phyloP scores from a whole-genome alignment of 2,113 vertebrate species.

The Macquaria ambigua region DNA sequence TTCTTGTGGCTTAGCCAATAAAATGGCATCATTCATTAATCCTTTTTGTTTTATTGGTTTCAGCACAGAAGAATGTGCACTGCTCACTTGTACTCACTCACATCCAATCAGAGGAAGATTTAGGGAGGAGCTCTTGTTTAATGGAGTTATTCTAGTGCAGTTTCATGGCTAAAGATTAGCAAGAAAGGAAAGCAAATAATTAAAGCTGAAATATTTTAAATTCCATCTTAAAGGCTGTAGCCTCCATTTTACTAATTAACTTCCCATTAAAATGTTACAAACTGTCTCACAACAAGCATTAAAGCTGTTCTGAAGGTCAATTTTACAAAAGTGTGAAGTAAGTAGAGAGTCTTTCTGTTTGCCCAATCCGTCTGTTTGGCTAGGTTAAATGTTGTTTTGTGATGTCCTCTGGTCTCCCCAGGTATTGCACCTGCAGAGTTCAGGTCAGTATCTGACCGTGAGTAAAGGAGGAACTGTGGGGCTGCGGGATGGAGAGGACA shows the following conservation, averaged over 20 bases:
- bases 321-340: background rate
- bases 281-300: constrained; percentile 8
- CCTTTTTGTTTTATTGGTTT: constrained; percentile 54
- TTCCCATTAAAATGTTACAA: constrained; percentile 3
- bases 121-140: constrained; percentile 24
- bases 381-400: constrained; percentile 2
- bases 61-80: constrained; percentile 4
- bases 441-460: constrained; percentile 85
- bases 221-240: constrained; percentile 22
- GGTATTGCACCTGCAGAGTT: constrained; percentile 84
- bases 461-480: constrained; percentile 86
- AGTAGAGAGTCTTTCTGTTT: background rate
- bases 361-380: background rate
- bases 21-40: constrained; percentile 59
- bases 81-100: constrained; percentile 28
- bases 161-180: constrained; percentile 31
- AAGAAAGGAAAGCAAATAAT: constrained; percentile 18
- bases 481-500: constrained; percentile 83
- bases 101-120: constrained; percentile 41
- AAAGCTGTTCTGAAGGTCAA: constrained; percentile 6
- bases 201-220: constrained; percentile 31
- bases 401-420: constrained; percentile 57
- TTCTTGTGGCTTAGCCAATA: constrained; percentile 43
- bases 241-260: constrained; percentile 52
- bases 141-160: constrained; percentile 23